These are phyloP conservation scores for Ctenomys sociabilis DNA, from an alignment of 2,113 vertebrate species.

Conservation along the genomic window DNA sequence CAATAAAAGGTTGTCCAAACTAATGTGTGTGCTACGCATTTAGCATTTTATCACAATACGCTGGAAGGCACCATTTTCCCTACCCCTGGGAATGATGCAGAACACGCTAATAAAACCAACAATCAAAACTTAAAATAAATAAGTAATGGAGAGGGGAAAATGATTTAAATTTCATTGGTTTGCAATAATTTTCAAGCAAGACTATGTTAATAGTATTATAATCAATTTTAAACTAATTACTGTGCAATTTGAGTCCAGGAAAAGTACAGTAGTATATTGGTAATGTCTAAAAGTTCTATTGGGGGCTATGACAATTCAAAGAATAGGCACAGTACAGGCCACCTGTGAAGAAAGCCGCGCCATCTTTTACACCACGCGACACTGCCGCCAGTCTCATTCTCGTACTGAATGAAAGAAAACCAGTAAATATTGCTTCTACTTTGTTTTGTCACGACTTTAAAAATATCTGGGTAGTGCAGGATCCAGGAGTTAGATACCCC, in stretches of 20 bases:
- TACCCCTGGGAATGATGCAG: not conserved
- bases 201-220: slow-evolving; percentile 86
- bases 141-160: slow-evolving; percentile 37
- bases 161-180: slow-evolving; percentile 75
- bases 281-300: slow-evolving; percentile 91
- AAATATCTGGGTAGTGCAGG: not conserved
- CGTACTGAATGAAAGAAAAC: slow-evolving; percentile 66
- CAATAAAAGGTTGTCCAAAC: not conserved
- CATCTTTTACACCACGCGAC: slow-evolving; percentile 67
- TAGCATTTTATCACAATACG: slow-evolving; percentile 2
- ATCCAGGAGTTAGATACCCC: too few species aligned
- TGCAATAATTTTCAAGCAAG: slow-evolving; percentile 64
- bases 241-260: slow-evolving; percentile 91
- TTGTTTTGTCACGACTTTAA: slow-evolving; percentile 67
- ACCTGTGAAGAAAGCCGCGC: slow-evolving; percentile 62
- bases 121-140: not conserved
- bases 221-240: slow-evolving; percentile 94
- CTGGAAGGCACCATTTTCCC: not conserved
- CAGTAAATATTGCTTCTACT: slow-evolving; percentile 76
- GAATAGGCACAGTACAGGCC: slow-evolving; percentile 83
- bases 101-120: not conserved
- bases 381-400: slow-evolving; percentile 83
- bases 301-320: slow-evolving; percentile 86
- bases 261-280: slow-evolving; percentile 91
- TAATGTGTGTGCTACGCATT: not conserved